These are phyloP conservation scores for Progne subis DNA, from an alignment of 2,113 vertebrate genomes.

Conservation along the genomic window DNA sequence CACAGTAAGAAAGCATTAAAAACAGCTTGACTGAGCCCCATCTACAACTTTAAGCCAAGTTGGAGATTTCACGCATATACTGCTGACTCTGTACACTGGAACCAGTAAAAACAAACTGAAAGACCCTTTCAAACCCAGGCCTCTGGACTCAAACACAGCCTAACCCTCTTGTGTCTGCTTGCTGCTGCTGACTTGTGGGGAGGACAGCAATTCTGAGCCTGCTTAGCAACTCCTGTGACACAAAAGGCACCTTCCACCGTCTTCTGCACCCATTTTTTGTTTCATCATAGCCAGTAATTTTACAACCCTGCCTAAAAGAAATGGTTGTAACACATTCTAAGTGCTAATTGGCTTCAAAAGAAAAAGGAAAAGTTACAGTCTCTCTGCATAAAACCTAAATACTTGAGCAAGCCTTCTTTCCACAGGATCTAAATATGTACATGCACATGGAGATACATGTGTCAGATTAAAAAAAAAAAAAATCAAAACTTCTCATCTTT, in stretches of 20 bases:
- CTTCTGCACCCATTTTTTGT: neutral
- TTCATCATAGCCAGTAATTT: neutral
- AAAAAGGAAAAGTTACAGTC: neutral
- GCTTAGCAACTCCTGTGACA: neutral
- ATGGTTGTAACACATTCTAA: neutral
- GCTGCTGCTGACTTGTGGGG: neutral
- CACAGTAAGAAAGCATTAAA: neutral
- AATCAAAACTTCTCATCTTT: neutral
- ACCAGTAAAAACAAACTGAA: rapidly evolving
- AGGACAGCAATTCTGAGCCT: neutral
- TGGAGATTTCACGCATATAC: neutral
- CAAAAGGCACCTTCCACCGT: neutral
- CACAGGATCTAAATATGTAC: neutral
- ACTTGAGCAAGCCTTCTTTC: neutral
- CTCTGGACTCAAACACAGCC: neutral
- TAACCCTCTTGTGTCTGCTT: neutral
- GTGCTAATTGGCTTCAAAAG: neutral
- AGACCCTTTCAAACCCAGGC: neutral
- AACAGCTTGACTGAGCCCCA: neutral
- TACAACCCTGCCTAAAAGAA: neutral
- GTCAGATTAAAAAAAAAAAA: neutral
- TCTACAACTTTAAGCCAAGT: neutral
- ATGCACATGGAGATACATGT: neutral
- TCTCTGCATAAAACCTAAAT: neutral
- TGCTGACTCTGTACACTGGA: neutral